phyloP scores from a whole-genome alignment of 2,888 invertebrate species.

The Priocnemis perturbator region DNA sequence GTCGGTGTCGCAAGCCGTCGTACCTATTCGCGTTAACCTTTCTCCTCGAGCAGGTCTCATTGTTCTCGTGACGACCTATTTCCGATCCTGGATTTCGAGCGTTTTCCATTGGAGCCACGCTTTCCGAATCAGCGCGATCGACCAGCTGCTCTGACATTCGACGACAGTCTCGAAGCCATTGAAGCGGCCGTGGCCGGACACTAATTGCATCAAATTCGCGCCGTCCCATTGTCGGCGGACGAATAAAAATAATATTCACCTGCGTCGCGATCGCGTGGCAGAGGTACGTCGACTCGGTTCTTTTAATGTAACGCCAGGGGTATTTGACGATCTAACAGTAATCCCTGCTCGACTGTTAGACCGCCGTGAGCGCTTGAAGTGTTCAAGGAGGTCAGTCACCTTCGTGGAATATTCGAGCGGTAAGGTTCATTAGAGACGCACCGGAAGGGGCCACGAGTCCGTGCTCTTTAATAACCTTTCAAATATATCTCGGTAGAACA shows the following conservation, averaged over 20 bases:
- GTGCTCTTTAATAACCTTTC: neutral
- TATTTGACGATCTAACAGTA: slow-evolving; percentile 53
- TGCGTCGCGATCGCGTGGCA: no score
- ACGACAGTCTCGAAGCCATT: no score
- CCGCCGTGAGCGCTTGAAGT: slow-evolving; percentile 27
- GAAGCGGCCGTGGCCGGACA: no score
- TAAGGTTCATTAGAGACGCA: slow-evolving; percentile 41
- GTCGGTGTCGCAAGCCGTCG: slow-evolving; percentile 35
- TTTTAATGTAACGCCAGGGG: no score
- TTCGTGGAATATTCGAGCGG: slow-evolving; percentile 46
- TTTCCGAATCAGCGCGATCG: no score
- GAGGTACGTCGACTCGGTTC: no score
- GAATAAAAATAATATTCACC: no score
- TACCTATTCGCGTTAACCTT: slow-evolving; percentile 18
- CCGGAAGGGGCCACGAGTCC: neutral
- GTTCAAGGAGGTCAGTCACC: slow-evolving; percentile 49
- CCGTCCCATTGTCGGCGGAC: no score
- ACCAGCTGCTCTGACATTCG: no score
- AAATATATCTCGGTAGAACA: slow-evolving; percentile 1
- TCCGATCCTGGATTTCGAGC: no score
- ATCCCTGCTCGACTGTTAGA: slow-evolving; percentile 52
- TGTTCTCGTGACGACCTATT: neutral
- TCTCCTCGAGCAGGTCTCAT: slow-evolving; percentile 12
- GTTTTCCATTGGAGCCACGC: no score
- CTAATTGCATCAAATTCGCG: no score